Evolutionary conservation across 2,888 invertebrate species (phyloP).

Genomic region (Xestia rhomboidea): DNA sequence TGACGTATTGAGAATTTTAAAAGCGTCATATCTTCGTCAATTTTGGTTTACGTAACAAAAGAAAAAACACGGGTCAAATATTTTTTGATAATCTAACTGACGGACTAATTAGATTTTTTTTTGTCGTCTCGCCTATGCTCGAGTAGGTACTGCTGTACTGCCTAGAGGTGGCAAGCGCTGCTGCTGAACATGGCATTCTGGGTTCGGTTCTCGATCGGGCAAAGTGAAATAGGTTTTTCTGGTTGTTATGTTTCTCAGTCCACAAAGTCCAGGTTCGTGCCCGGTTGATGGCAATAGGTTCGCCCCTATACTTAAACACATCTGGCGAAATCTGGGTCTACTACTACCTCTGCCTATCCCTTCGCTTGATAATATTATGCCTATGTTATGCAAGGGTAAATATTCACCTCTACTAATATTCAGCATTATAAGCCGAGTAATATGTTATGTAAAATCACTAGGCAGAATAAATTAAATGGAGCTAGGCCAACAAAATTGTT

Average conservation of each 20-base stretch:
- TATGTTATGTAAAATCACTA: conserved; percentile 37
- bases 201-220: not conserved
- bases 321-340: too few species aligned
- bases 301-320: not conserved
- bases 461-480: conserved; percentile 46
- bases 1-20: too few species aligned
- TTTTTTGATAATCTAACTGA: too few species aligned
- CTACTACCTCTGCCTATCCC: not conserved
- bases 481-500: conserved; percentile 55
- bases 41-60: too few species aligned
- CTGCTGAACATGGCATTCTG: not conserved
- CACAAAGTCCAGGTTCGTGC: not conserved
- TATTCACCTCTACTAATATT: conserved; percentile 1
- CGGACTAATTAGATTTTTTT: too few species aligned
- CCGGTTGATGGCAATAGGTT: not conserved
- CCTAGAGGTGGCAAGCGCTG: not conserved
- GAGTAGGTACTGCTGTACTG: too few species aligned
- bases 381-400: not conserved
- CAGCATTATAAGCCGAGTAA: not conserved
- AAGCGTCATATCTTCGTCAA: too few species aligned
- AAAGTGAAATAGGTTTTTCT: not conserved
- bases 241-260: not conserved
- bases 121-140: too few species aligned
- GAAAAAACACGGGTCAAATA: too few species aligned
- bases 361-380: not conserved